phyloP scores from a whole-genome alignment of 35 echinoderm and acorn worm species.

The Anneissia japonica region DNA sequence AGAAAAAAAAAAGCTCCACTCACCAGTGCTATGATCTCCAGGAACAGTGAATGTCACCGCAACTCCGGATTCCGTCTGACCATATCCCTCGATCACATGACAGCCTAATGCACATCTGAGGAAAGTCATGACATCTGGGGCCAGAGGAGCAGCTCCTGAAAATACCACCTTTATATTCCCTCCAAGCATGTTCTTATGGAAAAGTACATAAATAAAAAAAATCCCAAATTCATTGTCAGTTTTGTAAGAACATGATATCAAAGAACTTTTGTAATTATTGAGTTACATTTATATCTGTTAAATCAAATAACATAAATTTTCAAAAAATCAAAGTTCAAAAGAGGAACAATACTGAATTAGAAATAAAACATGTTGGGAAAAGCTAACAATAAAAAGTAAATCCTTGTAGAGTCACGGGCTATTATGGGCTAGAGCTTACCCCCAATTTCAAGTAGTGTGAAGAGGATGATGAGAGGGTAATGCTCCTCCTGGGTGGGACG shows the following conservation, averaged over 20 bases:
- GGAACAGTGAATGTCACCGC: conserved; percentile 38
- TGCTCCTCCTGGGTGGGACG: not conserved
- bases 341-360: no score
- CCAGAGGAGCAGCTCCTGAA: conserved; percentile 45
- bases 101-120: conserved; percentile 35
- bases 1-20: no score
- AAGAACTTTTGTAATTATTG: not conserved
- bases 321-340: no score
- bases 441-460: no score
- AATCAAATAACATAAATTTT: no score
- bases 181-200: conserved; percentile 26
- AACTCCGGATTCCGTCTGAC: conserved; percentile 49
- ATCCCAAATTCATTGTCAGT: not conserved
- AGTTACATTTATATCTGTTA: no score
- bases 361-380: no score
- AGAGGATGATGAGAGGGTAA: no score
- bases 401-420: no score
- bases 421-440: no score
- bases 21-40: conserved; percentile 53
- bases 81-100: conserved; percentile 49
- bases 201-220: not conserved
- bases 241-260: not conserved
- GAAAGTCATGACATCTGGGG: conserved; percentile 44
- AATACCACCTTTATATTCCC: conserved; percentile 32
- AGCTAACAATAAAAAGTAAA: no score